A percentile compares a stretch with the other conserved stretches of the same genome.
Conservation (phyloP, 2,113 vertebrate genomes). For the Aspidoscelis tigris region DNA sequence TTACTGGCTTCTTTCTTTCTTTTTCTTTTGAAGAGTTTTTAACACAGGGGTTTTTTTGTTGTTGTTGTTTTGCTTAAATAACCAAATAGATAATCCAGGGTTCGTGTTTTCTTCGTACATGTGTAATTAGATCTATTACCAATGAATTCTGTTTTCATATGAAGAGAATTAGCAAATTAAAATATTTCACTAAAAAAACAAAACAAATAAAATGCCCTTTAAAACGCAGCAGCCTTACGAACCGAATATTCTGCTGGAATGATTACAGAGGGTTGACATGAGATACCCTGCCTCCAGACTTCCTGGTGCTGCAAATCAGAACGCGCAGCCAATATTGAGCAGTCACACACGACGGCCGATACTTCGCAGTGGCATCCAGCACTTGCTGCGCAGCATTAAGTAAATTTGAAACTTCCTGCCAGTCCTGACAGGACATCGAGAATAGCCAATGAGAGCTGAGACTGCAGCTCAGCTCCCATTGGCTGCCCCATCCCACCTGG, state of each 20-base stretch:
- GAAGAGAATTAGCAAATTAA: conserved; percentile 91
- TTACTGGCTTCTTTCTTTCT: no score
- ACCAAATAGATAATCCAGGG: conserved; percentile 95
- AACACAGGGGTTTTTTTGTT: conserved; percentile 80
- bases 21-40: conserved; percentile 82
- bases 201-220: conserved; percentile 87
- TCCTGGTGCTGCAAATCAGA: no score
- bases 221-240: conserved; percentile 94
- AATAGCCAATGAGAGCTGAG: no score
- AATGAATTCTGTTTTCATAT: conserved; percentile 90
- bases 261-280: conserved; percentile 94
- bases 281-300: no score
- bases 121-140: conserved; percentile 94
- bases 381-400: no score
- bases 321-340: no score
- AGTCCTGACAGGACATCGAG: no score
- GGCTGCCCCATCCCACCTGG: no score
- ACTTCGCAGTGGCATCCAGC: no score
- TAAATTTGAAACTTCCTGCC: no score
- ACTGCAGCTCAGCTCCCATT: no score
- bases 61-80: conserved; percentile 98
- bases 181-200: conserved; percentile 88
- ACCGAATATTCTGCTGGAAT: conserved; percentile 92
- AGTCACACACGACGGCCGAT: no score
- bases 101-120: conserved; percentile 91